Conservation (phyloP, 2,888 invertebrate genomes). For the Marasmarcha lunaedactyla region DNA sequence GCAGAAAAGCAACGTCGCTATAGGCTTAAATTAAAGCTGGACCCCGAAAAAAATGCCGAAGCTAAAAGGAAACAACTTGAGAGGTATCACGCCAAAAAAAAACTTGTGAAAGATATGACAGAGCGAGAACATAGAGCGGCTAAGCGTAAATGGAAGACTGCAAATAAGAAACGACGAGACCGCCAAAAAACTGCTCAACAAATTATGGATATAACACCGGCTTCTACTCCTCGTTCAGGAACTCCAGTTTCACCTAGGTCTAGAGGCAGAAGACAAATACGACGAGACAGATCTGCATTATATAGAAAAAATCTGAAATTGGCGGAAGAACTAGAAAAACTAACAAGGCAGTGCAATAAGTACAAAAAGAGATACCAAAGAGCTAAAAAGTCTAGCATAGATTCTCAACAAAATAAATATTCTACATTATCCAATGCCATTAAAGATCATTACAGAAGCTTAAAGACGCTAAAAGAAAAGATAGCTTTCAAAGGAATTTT, state of each 20-base stretch:
- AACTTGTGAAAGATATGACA: slow-evolving; percentile 8
- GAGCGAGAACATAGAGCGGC: slow-evolving; percentile 7
- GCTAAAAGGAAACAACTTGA: slow-evolving; percentile 8
- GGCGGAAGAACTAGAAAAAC: slow-evolving; percentile 5
- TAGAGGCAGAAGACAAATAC: slow-evolving; percentile 7
- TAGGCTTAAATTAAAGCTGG: slow-evolving; percentile 5
- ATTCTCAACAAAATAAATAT: slow-evolving; percentile 3
- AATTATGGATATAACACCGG: slow-evolving; percentile 5
- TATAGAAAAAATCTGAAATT: slow-evolving; percentile 8
- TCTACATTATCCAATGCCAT: slow-evolving; percentile 3
- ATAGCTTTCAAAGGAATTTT: slow-evolving; percentile 7
- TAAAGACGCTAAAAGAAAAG: too few relatives aligned
- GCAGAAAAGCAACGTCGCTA: slow-evolving; percentile 6
- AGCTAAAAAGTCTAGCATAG: slow-evolving; percentile 3
- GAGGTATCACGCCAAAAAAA: slow-evolving; percentile 9
- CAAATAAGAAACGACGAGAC: slow-evolving; percentile 10
- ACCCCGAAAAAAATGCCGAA: slow-evolving; percentile 8
- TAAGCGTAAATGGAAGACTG: slow-evolving; percentile 8
- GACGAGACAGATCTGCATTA: slow-evolving; percentile 8
- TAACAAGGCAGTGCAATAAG: slow-evolving; percentile 5
- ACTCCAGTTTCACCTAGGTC: too few relatives aligned
- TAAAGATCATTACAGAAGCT: too few relatives aligned
- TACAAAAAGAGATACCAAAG: slow-evolving; percentile 9
- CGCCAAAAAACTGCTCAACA: slow-evolving; percentile 7
- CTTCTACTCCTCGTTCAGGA: background rate